phyloP scores from a whole-genome alignment of 2,888 invertebrate genomes.

The Diarsia brunnea region DNA sequence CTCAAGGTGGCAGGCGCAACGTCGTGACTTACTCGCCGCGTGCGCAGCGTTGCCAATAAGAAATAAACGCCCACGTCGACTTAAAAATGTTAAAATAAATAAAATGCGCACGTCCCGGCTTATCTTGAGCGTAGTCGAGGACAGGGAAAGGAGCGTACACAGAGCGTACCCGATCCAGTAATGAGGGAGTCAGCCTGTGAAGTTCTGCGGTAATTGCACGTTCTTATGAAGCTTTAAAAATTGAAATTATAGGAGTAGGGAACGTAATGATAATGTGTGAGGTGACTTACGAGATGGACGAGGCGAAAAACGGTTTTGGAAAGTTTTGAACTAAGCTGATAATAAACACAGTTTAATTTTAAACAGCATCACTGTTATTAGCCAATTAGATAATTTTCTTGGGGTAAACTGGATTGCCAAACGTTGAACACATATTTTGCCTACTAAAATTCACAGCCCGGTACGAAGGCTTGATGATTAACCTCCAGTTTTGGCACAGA shows the following conservation, averaged over 20 bases:
- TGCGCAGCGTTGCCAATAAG: slow-evolving; percentile 78
- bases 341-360: slow-evolving; percentile 4
- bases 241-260: slow-evolving; percentile 45
- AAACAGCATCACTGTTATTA: background rate
- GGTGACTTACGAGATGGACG: slow-evolving; percentile 29
- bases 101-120: slow-evolving; percentile 89
- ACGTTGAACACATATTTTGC: background rate
- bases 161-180: slow-evolving; percentile 57
- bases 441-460: background rate
- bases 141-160: slow-evolving; percentile 79
- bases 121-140: slow-evolving; percentile 86
- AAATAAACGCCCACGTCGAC: slow-evolving; percentile 77
- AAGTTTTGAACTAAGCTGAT: slow-evolving; percentile 11
- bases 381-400: background rate
- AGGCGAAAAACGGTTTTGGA: slow-evolving; percentile 29
- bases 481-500: background rate
- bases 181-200: slow-evolving; percentile 29
- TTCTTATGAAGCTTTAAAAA: slow-evolving; percentile 28
- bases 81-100: slow-evolving; percentile 91
- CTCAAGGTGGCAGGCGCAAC: slow-evolving; percentile 86
- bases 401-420: background rate
- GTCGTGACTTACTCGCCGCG: slow-evolving; percentile 89
- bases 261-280: slow-evolving; percentile 48
- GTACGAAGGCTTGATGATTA: no score
- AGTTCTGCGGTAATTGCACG: slow-evolving; percentile 33